phyloP scores from a whole-genome alignment of 2,113 vertebrate species.

The Nanger granti region DNA sequence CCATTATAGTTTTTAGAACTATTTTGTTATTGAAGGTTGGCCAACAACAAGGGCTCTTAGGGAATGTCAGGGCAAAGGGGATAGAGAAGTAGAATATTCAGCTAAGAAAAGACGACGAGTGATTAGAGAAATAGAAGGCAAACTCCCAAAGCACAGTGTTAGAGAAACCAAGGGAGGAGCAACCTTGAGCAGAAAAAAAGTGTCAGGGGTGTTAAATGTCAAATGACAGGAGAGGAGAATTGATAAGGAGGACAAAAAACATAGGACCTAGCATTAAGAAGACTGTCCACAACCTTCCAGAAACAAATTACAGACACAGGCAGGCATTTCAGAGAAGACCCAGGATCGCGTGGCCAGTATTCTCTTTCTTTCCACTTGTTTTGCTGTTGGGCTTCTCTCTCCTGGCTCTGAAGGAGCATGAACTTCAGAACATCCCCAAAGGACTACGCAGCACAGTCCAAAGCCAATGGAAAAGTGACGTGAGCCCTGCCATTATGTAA shows the following conservation, averaged over 20 bases:
- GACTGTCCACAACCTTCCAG: neutral
- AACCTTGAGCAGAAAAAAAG: neutral
- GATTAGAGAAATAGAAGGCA: neutral
- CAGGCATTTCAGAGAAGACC: constrained; percentile 34
- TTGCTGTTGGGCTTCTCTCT: constrained; percentile 58
- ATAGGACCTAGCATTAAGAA: neutral
- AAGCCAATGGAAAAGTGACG: constrained; percentile 59
- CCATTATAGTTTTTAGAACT: neutral
- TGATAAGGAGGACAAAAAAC: neutral
- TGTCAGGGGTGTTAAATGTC: neutral
- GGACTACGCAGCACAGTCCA: constrained; percentile 37
- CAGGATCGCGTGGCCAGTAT: neutral
- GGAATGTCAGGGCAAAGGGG: neutral
- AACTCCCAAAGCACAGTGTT: neutral
- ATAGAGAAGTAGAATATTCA: neutral
- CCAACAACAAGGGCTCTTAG: neutral
- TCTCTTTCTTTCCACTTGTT: constrained; percentile 64
- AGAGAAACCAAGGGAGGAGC: neutral
- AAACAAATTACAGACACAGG: neutral
- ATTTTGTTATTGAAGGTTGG: neutral
- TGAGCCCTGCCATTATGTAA: constrained; percentile 52
- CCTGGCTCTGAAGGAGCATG: constrained; percentile 55
- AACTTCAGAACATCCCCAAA: constrained; percentile 66
- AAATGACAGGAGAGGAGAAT: neutral
- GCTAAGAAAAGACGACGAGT: neutral